Conservation (phyloP, 92 coral and sea anemone species). For the Virgularia gustaviana region DNA sequence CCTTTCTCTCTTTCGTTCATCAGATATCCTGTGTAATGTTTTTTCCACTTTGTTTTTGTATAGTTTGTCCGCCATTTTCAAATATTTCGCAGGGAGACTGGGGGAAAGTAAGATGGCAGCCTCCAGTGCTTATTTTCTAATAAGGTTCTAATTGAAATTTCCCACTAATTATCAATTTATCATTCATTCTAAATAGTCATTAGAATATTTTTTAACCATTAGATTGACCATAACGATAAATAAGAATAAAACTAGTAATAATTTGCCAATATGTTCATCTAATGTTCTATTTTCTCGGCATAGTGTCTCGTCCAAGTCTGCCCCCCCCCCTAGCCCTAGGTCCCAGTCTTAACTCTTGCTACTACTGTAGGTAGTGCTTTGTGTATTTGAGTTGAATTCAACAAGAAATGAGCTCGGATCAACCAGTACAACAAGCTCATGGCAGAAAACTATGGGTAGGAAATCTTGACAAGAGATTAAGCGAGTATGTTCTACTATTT, state of each 20-base stretch:
- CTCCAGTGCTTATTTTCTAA: not conserved
- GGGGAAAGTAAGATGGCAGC: slow-evolving; percentile 55
- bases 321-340: no score
- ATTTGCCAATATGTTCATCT: no score
- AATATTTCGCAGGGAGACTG: slow-evolving; percentile 24
- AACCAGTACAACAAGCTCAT: slow-evolving; percentile 34
- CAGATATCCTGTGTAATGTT: slow-evolving; percentile 18
- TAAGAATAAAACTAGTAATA: no score
- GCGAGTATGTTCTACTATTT: slow-evolving; percentile 68
- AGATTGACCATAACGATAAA: no score
- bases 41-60: slow-evolving; percentile 17
- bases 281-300: no score
- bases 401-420: slow-evolving; percentile 22
- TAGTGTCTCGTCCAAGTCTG: no score
- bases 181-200: no score
- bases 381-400: not conserved
- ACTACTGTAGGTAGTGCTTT: not conserved
- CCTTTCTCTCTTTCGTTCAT: slow-evolving; percentile 19
- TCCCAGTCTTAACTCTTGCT: no score
- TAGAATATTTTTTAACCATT: no score
- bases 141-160: not conserved
- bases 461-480: slow-evolving; percentile 83
- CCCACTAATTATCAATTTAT: not conserved
- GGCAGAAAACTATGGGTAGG: slow-evolving; percentile 92
- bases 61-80: slow-evolving; percentile 73